Base-by-base conservation (phyloP, 64 coral and sea anemone species). In the Trachythela sp. region DNA sequence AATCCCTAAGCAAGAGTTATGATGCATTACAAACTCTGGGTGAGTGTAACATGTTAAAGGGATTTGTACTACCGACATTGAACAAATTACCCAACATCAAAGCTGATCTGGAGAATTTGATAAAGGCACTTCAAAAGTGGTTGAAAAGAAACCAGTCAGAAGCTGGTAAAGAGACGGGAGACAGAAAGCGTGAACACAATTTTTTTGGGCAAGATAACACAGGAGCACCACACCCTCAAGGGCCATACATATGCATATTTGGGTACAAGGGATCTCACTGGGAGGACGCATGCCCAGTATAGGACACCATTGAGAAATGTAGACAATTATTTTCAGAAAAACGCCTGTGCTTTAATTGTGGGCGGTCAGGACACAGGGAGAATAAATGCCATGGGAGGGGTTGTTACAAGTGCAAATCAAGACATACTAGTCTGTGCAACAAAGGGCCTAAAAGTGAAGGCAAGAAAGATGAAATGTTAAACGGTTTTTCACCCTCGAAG, bases 281-380 rank as follows among this genome's bases (percentile, higher is more conserved):
- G 33, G 68, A n/a, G 24, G 68, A n/a, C 68, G 17, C 17, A 24
- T 72, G 68, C 29, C 32, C 75, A 80, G 30, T 34, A 4, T 80
- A 80, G 8, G 75, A 93, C 27, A 80, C 75, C 51, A 40, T 38
- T 6, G 33, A 48, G 68, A 84, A 93, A 86, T 48, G 92, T 67
- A 10, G 85, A 35, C 40, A 60, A 54, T 75, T 83, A 42, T 41
- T 83, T 85, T 52, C 88, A 85, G 64, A 49, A 56, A 48, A 89
- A 87, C 58, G 83, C 87, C 22, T 36, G 39, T 38, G 83, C 88
- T 26, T 50, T 85, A 32, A 92, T 84, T 37, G 58, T 92, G 40
- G 86, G 48, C 58, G 67, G 36, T 9, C 91, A 71, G 49, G 48
- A 67, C 52, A 85, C 87, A 18, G 86, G 24, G 18, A 70, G 70